These are phyloP conservation scores for Apotomis betuletana DNA, from an alignment of 2,888 invertebrate species.

Conservation along the genomic window DNA sequence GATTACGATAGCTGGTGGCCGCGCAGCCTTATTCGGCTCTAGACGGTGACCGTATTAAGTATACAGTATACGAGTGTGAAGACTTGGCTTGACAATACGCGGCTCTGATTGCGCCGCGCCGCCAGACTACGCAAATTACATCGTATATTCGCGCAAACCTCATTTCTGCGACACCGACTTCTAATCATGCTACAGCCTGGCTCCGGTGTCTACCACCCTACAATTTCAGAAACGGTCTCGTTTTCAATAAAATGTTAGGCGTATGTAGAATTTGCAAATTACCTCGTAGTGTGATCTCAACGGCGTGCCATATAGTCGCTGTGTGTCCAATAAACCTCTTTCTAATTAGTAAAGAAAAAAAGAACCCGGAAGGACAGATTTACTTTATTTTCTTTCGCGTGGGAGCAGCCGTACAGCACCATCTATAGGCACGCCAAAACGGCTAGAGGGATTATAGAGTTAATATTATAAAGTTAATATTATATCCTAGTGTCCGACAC, in stretches of 20 bases:
- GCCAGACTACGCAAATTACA: constrained; percentile 65
- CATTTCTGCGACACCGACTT: constrained; percentile 60
- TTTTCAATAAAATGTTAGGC: not conserved
- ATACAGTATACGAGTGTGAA: constrained; percentile 34
- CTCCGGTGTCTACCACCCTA: constrained; percentile 25
- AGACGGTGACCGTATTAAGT: constrained; percentile 37
- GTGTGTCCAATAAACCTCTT: no score
- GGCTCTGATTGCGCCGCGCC: constrained; percentile 75
- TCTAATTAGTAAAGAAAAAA: no score
- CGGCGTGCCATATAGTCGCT: no score
- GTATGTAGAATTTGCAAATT: not conserved
- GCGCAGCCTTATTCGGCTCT: constrained; percentile 12
- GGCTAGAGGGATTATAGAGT: no score
- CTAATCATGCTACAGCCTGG: constrained; percentile 55
- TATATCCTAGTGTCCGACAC: no score
- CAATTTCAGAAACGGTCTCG: constrained; percentile 31
- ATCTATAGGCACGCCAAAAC: no score
- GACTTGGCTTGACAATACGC: constrained; percentile 57
- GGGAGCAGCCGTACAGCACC: no score
- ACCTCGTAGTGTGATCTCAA: no score
- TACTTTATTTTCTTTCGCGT: no score
- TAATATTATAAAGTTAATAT: no score
- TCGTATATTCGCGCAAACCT: constrained; percentile 62
- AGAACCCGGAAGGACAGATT: no score
- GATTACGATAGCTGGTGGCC: not conserved